phyloP scores from a whole-genome alignment of 2,888 invertebrate species.

The Oscheius sp. region DNA sequence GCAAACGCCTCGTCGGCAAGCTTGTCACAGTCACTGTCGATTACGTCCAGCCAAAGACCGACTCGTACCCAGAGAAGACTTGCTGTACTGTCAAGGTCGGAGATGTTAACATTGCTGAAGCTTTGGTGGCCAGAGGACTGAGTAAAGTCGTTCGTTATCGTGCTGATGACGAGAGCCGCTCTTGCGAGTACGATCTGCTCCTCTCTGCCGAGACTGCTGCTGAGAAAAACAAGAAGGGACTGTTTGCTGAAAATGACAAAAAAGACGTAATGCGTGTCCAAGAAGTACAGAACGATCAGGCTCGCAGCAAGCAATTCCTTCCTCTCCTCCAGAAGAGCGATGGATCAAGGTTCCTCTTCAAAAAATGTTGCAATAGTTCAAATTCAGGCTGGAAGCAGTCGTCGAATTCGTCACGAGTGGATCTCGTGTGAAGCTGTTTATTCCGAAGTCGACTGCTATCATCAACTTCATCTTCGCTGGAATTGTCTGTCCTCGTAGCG shows the following conservation, averaged over 20 bases:
- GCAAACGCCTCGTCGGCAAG: conserved; percentile 92
- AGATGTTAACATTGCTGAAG: conserved; percentile 86
- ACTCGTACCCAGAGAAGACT: conserved; percentile 89
- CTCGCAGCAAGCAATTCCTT: conserved; percentile 81
- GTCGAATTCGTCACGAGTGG: conserved; percentile 98
- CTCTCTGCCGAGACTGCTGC: conserved; percentile 93
- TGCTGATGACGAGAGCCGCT: conserved; percentile 84
- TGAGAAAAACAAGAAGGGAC: conserved; percentile 84
- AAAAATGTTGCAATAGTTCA: neutral
- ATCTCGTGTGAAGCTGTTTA: conserved; percentile 89
- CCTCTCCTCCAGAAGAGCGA: conserved; percentile 85
- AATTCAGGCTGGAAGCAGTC: conserved; percentile 84
- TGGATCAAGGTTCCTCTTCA: neutral
- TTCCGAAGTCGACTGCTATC: conserved; percentile 92
- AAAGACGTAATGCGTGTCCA: conserved; percentile 54
- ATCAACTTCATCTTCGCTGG: conserved; percentile 91
- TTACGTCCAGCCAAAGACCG: conserved; percentile 93
- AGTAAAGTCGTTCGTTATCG: conserved; percentile 92
- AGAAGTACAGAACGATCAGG: conserved; percentile 65
- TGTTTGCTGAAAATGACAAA: conserved; percentile 79
- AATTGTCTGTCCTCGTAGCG: conserved; percentile 69
- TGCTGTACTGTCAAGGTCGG: conserved; percentile 89
- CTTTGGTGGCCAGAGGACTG: conserved; percentile 81
- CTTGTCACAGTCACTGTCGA: conserved; percentile 87
- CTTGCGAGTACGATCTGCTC: conserved; percentile 90